These are phyloP conservation scores for Fistularia commersonii DNA, from an alignment of 2,797 vertebrate species.

Conservation along the genomic window DNA sequence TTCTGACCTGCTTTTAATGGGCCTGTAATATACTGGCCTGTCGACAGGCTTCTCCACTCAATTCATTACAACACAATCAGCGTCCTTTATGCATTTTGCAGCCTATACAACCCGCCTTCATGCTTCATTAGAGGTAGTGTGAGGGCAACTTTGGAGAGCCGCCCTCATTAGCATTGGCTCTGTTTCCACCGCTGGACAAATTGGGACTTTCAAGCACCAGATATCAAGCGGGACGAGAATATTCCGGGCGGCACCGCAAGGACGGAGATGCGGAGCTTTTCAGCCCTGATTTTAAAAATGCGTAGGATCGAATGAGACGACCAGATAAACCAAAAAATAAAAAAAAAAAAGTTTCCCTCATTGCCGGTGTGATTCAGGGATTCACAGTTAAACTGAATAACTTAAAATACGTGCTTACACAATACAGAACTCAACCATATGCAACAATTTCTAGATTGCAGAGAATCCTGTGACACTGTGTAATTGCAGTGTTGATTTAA, in stretches of 20 bases:
- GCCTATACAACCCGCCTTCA: constrained; percentile 70
- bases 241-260: constrained; percentile 9
- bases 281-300: not conserved
- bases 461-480: too few species aligned
- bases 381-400: too few species aligned
- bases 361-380: too few species aligned
- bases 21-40: constrained; percentile 85
- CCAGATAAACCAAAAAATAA: not conserved
- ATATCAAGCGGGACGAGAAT: constrained; percentile 43
- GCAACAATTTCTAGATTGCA: too few species aligned
- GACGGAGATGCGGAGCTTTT: not conserved
- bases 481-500: too few species aligned
- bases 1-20: constrained; percentile 86
- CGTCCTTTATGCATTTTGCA: constrained; percentile 63
- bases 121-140: constrained; percentile 96
- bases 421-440: too few species aligned
- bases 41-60: constrained; percentile 94
- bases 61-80: constrained; percentile 99
- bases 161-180: constrained; percentile 83
- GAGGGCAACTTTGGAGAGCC: constrained; percentile 79
- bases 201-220: constrained; percentile 54
- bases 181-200: constrained; percentile 57
- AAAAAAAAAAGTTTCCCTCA: too few species aligned
- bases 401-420: too few species aligned
- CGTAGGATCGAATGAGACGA: not conserved